Evolutionary conservation across 2,797 vertebrate genomes (phyloP), one percentile per base, ranked within the genome.

Genomic region (Sarcoramphus papa): DNA sequence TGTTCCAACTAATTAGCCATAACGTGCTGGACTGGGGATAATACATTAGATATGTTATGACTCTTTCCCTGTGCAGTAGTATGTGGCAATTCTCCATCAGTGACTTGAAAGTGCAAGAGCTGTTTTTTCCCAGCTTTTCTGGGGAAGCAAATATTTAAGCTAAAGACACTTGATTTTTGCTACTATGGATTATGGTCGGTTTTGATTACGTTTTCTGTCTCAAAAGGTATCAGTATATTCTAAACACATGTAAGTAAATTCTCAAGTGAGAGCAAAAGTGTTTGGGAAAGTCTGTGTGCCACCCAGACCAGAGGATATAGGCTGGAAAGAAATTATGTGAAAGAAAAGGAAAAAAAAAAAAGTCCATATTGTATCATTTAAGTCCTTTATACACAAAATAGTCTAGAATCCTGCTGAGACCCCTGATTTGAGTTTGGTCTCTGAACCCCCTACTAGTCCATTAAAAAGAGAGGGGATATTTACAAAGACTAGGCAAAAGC

Each of bases 201-300:
- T 92, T 95, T 94, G 54, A 77, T 93, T 91, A 85, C 67, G 64
- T 92, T 92, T 89, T 90, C 51, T 93, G 67, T 93, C 90, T 88
- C 47, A 87, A 92, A 96, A 86, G 40, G 35, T 84, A 86, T 78
- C 90, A 63, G 17, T 53, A 14, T 74, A 92, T 93, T 92, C 51
- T 90, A 96, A 94, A 90, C 63, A 95, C 45, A 64, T 84, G 45
- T 59, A 93, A 81, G 56, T 74, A 94, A 96, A 76, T 74, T 51
- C 40, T 85, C 18, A 85, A 90, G 19, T 60, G 31, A 93, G 70
- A 94, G 85, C 21, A 83, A 76, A 94, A 93, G 90, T 93, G 43
- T 88, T 76, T 92, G 59, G 73, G 51, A 84, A 92, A 95, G 9
- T 53, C 53, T 86, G n/a, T 93, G 63, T 93, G 50, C 85, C 70